phyloP scores from a whole-genome alignment of 1,140 invertebrate genomes.

The Macrocentrus cingulum region DNA sequence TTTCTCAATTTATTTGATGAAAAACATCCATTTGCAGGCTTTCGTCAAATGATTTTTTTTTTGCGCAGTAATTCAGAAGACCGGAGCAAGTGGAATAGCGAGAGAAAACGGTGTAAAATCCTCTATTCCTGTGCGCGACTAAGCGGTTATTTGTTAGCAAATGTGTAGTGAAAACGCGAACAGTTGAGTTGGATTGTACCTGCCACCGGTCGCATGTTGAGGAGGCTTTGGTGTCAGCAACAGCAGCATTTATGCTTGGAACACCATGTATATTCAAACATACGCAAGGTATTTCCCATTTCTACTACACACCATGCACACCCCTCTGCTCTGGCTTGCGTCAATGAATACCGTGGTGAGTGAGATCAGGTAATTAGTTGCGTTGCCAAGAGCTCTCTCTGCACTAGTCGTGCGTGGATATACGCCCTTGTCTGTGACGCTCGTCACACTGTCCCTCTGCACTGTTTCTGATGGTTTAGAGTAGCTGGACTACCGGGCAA shows the following conservation, averaged over 20 bases:
- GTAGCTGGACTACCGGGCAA: constrained; percentile 5
- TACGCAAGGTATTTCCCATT: constrained; percentile 7
- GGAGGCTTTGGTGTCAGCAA: constrained; percentile 51
- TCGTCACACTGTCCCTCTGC: not conserved
- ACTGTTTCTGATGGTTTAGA: no score
- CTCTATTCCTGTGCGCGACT: no score
- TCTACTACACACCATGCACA: not conserved
- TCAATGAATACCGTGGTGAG: constrained; percentile 41
- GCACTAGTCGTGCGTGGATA: not conserved
- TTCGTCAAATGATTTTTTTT: no score
- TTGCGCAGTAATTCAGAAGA: no score
- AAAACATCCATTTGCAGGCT: no score
- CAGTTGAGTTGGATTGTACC: constrained; percentile 36
- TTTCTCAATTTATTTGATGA: not conserved
- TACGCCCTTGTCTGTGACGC: not conserved
- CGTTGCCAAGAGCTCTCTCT: constrained; percentile 40
- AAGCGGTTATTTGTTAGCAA: no score
- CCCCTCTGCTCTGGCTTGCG: constrained; percentile 19
- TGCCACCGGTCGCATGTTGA: constrained; percentile 38
- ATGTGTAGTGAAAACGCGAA: constrained; percentile 10
- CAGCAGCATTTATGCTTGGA: constrained; percentile 31
- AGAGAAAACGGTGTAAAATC: no score
- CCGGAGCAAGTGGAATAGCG: no score
- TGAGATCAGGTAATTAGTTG: constrained; percentile 50
- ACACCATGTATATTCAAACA: constrained; percentile 6